Evolutionary conservation across 2,113 vertebrate species (phyloP).

Genomic region (Phalacrocorax pelagicus): DNA sequence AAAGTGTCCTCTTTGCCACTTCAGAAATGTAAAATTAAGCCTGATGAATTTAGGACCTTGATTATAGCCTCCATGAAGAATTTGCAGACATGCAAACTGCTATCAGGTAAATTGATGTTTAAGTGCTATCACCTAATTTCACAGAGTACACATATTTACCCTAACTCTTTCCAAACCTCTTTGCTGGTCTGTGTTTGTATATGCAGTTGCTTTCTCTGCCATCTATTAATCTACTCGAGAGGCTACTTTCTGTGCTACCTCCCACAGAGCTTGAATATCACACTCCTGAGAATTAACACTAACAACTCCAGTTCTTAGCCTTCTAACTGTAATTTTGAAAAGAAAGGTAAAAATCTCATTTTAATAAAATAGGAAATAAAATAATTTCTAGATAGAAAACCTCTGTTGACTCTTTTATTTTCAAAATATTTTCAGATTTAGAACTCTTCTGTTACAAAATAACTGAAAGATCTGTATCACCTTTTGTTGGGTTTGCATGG

Average conservation of each 20-base stretch:
- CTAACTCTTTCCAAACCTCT: not conserved
- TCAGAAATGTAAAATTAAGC: conserved; percentile 10
- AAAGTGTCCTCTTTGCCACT: not conserved
- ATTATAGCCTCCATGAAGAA: conserved; percentile 11
- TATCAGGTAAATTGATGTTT: not conserved
- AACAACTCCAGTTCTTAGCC: not conserved
- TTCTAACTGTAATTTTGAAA: not conserved
- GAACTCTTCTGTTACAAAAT: not conserved
- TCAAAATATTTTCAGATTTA: not conserved
- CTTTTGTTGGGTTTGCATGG: too few species aligned
- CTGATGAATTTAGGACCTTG: conserved; percentile 1
- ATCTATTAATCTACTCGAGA: not conserved
- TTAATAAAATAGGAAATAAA: not conserved
- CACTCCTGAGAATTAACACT: not conserved
- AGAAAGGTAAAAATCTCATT: not conserved
- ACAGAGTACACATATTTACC: not conserved
- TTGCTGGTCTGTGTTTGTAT: not conserved
- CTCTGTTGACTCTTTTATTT: not conserved
- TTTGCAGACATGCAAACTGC: not conserved
- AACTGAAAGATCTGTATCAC: not conserved
- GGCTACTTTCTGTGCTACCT: not conserved
- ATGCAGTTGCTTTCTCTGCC: not conserved
- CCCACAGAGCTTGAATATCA: not conserved
- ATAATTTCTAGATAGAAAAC: not conserved
- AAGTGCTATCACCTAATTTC: not conserved